Percentiles rank a stretch among this genome's conserved stretches.
These are phyloP conservation scores for Erythrolamprus reginae DNA, from an alignment of 2,113 vertebrate species.

Conservation along the genomic window DNA sequence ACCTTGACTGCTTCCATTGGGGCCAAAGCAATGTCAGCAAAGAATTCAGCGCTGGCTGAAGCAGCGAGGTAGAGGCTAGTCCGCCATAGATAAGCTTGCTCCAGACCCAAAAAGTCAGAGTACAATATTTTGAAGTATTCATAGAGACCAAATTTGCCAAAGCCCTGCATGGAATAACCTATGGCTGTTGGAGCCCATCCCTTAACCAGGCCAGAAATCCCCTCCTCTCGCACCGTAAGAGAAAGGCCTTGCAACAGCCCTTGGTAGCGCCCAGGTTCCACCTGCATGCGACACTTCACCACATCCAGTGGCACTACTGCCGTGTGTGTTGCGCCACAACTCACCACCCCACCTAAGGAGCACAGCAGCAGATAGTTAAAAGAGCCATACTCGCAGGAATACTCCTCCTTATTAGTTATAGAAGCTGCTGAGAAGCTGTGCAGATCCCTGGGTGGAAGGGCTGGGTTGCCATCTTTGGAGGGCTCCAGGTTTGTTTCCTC, in stretches of 20 bases:
- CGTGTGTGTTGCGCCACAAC: constrained; percentile 28
- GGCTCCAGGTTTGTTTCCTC: background rate
- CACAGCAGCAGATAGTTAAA: constrained; percentile 21
- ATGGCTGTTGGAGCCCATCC: constrained; percentile 43
- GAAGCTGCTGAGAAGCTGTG: constrained; percentile 10
- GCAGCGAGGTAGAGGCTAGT: constrained; percentile 32
- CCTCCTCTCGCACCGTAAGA: constrained; percentile 28
- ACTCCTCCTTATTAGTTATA: background rate
- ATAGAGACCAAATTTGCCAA: constrained; percentile 50
- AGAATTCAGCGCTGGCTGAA: constrained; percentile 36
- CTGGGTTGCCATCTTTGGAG: background rate
- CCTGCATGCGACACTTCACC: constrained; percentile 44
- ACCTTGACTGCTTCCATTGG: constrained; percentile 46
- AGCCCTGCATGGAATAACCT: constrained; percentile 47
- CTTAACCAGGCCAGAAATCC: constrained; percentile 31
- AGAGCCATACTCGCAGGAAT: constrained; percentile 11
- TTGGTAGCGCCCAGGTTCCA: constrained; percentile 25
- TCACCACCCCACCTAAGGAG: constrained; percentile 32
- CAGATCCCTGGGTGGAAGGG: background rate
- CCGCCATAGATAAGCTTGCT: constrained; percentile 28
- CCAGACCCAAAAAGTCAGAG: constrained; percentile 16
- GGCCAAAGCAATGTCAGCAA: constrained; percentile 26
- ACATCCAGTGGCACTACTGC: constrained; percentile 28
- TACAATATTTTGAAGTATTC: constrained; percentile 41
- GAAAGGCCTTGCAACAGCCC: constrained; percentile 37